These are phyloP conservation scores for Drosophila baimaii DNA, from an alignment of 1,140 invertebrate species.

Conservation along the genomic window DNA sequence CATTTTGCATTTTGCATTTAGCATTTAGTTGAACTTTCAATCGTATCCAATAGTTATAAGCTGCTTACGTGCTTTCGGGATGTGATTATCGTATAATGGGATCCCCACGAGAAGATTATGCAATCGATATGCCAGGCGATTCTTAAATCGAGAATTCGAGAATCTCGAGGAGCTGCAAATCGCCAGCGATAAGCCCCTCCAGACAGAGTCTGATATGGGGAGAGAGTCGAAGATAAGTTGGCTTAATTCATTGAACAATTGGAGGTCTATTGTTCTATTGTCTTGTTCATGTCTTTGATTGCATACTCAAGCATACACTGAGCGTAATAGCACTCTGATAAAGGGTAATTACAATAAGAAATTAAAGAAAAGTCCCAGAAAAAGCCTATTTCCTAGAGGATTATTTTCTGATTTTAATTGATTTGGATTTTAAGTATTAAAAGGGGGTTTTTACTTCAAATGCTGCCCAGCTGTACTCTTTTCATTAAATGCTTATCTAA, in stretches of 20 bases:
- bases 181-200: constrained; percentile 4
- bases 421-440: too few species aligned
- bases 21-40: constrained; percentile 8
- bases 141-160: neutral
- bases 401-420: too few species aligned
- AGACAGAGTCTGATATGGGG: neutral
- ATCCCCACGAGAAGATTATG: constrained; percentile 6
- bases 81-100: constrained; percentile 19
- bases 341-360: neutral
- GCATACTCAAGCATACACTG: neutral
- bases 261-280: neutral
- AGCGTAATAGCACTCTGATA: neutral
- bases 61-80: constrained; percentile 14
- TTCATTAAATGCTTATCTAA: too few species aligned
- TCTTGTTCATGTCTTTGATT: neutral
- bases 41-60: constrained; percentile 34
- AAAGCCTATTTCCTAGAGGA: too few species aligned
- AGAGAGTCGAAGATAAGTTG: neutral
- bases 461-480: too few species aligned
- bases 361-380: too few species aligned
- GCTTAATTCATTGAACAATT: constrained; percentile 6
- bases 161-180: constrained; percentile 1
- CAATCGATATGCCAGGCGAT: constrained; percentile 11
- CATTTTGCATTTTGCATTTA: too few species aligned
- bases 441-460: too few species aligned